These are phyloP conservation scores for Polypedilum pembai DNA, from an alignment of 1,140 invertebrate genomes.

Conservation along the genomic window DNA sequence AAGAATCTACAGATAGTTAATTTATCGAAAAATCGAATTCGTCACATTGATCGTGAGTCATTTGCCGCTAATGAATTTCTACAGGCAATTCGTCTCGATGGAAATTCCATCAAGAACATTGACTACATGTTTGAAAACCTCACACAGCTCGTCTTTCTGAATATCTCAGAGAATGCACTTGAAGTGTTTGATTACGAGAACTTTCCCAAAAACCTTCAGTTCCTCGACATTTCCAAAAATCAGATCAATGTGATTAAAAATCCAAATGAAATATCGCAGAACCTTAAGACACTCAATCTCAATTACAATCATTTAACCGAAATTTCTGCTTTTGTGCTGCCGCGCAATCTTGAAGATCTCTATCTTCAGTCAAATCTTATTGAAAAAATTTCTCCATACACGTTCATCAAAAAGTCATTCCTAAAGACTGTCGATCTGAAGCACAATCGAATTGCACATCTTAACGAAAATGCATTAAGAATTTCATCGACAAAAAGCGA, in stretches of 20 bases:
- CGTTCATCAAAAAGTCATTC: conserved; percentile 89
- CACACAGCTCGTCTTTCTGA: conserved; percentile 81
- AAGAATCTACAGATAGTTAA: conserved; percentile 78
- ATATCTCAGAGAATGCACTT: conserved; percentile 83
- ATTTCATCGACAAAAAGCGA: conserved; percentile 70
- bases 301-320: conserved; percentile 78
- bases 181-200: conserved; percentile 86
- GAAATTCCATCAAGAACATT: conserved; percentile 79
- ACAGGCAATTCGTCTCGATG: conserved; percentile 78
- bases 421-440: conserved; percentile 77
- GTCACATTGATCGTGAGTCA: conserved; percentile 72
- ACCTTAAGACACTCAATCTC: conserved; percentile 75
- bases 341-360: conserved; percentile 76
- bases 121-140: conserved; percentile 76
- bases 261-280: conserved; percentile 79
- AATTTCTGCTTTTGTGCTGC: conserved; percentile 76
- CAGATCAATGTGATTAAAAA: conserved; percentile 80
- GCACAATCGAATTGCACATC: conserved; percentile 72
- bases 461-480: conserved; percentile 78
- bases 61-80: conserved; percentile 78
- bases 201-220: conserved; percentile 80
- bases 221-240: conserved; percentile 84
- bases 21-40: conserved; percentile 78
- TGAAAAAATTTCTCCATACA: conserved; percentile 78
- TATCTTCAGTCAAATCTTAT: conserved; percentile 82